A percentile compares a stretch with the other conserved stretches of the same genome.
These are phyloP conservation scores for Psix sp. DNA, from an alignment of 1,140 invertebrate genomes.

Conservation along the genomic window DNA sequence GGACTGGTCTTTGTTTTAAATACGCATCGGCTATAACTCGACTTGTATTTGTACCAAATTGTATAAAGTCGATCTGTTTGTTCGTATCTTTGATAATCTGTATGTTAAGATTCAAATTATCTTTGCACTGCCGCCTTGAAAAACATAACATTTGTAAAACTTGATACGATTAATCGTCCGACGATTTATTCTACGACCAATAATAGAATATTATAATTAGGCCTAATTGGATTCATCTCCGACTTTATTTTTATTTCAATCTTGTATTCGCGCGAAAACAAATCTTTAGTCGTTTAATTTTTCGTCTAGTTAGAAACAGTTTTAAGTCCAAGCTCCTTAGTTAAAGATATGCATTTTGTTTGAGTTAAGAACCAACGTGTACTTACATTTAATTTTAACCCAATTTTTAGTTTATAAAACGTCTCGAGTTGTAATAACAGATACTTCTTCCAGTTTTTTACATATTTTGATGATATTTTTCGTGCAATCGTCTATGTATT, in stretches of 20 bases:
- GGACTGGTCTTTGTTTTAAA: slow-evolving; percentile 1
- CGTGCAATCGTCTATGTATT: not conserved
- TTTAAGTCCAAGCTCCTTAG: not conserved
- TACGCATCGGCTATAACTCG: slow-evolving; percentile 14
- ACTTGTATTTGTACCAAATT: slow-evolving; percentile 68
- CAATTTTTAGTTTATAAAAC: slow-evolving; percentile 24
- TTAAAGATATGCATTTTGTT: not conserved
- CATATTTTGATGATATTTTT: slow-evolving; percentile 18
- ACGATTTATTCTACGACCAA: not conserved
- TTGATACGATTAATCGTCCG: slow-evolving; percentile 35
- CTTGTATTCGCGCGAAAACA: not conserved
- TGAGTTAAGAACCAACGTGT: slow-evolving; percentile 7
- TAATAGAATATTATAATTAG: not conserved
- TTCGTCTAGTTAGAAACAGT: too few relatives aligned
- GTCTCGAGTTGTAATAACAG: slow-evolving; percentile 4
- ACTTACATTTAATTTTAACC: slow-evolving; percentile 26
- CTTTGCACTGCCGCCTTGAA: slow-evolving; percentile 73
- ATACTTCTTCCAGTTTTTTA: slow-evolving; percentile 16
- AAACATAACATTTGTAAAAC: slow-evolving; percentile 69
- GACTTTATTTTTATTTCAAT: not conserved
- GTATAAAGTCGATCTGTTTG: slow-evolving; percentile 60
- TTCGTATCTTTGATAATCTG: slow-evolving; percentile 64
- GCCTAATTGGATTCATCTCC: not conserved
- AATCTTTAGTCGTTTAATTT: too few relatives aligned
- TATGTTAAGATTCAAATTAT: slow-evolving; percentile 69